Base-by-base conservation (phyloP, 2,797 vertebrate species). In the Crocidura indochinensis region DNA sequence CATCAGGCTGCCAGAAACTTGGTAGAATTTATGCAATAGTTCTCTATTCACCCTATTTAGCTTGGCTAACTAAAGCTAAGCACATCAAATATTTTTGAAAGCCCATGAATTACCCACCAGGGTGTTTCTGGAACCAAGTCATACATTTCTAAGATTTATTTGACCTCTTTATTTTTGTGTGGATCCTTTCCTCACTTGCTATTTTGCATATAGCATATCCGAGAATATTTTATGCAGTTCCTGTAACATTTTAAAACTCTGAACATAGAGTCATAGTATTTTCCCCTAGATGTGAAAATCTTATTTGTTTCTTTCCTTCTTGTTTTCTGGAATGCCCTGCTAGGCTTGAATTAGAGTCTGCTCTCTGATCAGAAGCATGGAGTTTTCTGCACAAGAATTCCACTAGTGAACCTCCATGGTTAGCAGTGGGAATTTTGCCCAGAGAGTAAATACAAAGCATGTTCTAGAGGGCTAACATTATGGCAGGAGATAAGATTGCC, bases 51-150 rank as follows among this genome's bases (percentile, higher is more conserved):
- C 49, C 2, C n/a, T 44, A 31, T 84, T 73, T 82, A 87, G 76
- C 79, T 62, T 74, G 93, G 92, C 87, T 93, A 96, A 90, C 88
- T 51, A 72, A 75, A 90, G 87, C 46, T 92, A 65, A 95, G 78
- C 75, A 90, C 64, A 87, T 69, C 90, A 77, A 85, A 67, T 68
- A 56, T 67, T 93, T 81, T 87, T 92, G 71, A 90, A 85, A 82
- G 24, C 73, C 49, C 10, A 0, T 8, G 79, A 91, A 81, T 88
- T 96, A 90, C 95, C 80, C 24, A 80, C 93, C 75, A 95, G 31
- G 76, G 90, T 89, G 72, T 92, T 94, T 94, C 91, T 93, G 94
- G 94, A 97, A 95, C 53, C 0, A 4, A 95, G 94, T 96, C 90
- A 95, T 64, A 94, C 3, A 0, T 72, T 85, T 87, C 84, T 96